A percentile compares a stretch with the other conserved stretches of the same genome.
Conservation (phyloP, 2,888 invertebrate species). For the Amblyjoppa proteus region DNA sequence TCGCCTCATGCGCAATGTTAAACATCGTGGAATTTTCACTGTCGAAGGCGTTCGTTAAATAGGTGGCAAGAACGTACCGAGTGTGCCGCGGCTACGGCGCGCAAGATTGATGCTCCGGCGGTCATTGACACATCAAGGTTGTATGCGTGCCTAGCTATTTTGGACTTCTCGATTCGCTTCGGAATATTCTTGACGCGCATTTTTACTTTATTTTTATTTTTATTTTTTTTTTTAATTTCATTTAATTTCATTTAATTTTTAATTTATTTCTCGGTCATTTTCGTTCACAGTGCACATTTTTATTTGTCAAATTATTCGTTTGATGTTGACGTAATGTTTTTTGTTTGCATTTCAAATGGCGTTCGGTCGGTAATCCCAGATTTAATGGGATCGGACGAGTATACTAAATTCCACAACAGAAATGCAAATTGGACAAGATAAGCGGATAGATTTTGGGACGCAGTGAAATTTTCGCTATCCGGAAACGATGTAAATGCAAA, state of each 20-base stretch:
- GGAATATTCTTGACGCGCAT: neutral
- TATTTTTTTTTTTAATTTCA: no score
- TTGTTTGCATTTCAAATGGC: no score
- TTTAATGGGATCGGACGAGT: no score
- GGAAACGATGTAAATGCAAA: no score
- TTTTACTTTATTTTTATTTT: neutral
- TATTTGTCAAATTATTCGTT: no score
- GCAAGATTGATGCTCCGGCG: neutral
- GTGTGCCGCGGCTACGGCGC: neutral
- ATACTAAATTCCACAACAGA: no score
- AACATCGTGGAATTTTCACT: neutral
- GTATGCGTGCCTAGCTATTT: neutral
- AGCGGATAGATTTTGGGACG: no score
- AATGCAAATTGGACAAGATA: no score
- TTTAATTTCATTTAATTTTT: neutral
- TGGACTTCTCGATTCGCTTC: neutral
- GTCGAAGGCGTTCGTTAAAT: neutral
- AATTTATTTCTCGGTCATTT: neutral
- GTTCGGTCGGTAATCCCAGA: no score
- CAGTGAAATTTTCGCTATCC: no score
- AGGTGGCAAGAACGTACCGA: neutral
- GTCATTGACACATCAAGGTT: conserved; percentile 4
- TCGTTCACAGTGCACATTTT: neutral
- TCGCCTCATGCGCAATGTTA: neutral
- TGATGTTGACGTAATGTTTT: no score